These are phyloP conservation scores for Arothron firmamentum DNA, from an alignment of 2,113 vertebrate genomes.

Conservation along the genomic window DNA sequence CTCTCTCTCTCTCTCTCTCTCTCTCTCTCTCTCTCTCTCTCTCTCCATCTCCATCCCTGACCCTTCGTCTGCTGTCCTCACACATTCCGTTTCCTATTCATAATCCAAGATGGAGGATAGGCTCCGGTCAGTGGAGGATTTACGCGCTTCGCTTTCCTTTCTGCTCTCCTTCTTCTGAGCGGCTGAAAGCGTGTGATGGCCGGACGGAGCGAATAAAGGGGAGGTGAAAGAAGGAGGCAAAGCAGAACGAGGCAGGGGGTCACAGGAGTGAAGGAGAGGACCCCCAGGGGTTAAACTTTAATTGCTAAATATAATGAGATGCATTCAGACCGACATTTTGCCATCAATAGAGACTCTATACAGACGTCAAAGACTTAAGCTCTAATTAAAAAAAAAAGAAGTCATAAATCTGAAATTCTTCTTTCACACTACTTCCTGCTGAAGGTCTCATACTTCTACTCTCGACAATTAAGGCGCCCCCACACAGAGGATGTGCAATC, in stretches of 20 bases:
- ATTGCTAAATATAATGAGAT: conserved; percentile 79
- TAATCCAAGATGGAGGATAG: conserved; percentile 68
- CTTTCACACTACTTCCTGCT: not conserved
- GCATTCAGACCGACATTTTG: conserved; percentile 72
- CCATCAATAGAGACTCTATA: conserved; percentile 65
- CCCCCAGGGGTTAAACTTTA: conserved; percentile 68
- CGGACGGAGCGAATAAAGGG: conserved; percentile 46
- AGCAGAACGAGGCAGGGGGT: conserved; percentile 34
- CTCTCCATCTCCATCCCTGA: conserved; percentile 27
- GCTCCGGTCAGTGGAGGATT: conserved; percentile 75
- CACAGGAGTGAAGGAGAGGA: conserved; percentile 43
- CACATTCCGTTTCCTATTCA: conserved; percentile 64
- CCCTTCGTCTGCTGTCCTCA: conserved; percentile 69
- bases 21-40: conserved; percentile 26
- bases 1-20: conserved; percentile 16
- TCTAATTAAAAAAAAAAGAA: conserved; percentile 2
- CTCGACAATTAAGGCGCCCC: not conserved
- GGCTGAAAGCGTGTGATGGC: conserved; percentile 50
- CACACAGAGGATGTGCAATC: too few species aligned
- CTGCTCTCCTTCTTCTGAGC: conserved; percentile 37
- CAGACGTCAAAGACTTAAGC: conserved; percentile 73
- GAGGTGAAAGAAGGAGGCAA: conserved; percentile 24
- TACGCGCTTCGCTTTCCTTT: conserved; percentile 55
- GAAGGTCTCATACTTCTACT: not conserved
- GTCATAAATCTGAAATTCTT: not conserved